Evolutionary conservation across 2,797 vertebrate species (phyloP), one percentile per base, ranked within the genome.

Genomic region (Microctenopoma steveboyesi): DNA sequence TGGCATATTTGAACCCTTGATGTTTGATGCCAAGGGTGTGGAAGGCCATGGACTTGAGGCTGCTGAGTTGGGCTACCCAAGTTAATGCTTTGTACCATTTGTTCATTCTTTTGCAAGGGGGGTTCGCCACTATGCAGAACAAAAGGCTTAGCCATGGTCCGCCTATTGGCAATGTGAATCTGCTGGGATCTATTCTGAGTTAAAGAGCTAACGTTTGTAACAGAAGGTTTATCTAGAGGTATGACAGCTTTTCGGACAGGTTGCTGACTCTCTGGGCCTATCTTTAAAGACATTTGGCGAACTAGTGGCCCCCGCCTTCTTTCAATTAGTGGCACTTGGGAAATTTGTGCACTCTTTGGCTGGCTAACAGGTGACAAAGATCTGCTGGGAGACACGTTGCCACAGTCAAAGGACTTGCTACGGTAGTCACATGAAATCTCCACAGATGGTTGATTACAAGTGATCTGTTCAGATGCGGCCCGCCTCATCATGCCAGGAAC

Each of bases 351-450:
- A 53, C 72, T 79, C 78, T 95, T 94, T 0, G 91, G 91, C 81
- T 93, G 74, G 45, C 95, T 94, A 50, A 86, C 22, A 4, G 93
- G 93, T 0, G 95, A 92, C 28, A 85, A 53, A 45, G 91, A 90
- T 79, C 93, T 94, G 30, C 94, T 89, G 0, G 93, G 93, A 71
- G 95, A 94, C 55, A 96, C 83, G 55, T 91, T 96, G 77, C 96
- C 96, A 76, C 93, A 98, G 85, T 99, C 97, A 0, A 99, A 99
- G 1, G 97, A 99, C 76, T 98, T 99, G 91, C 98, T 99, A 84
- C 97, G 95, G 72, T 96, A 95, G 64, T 98, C 97, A 55, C 92
- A 93, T 40, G 89, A 92, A 68, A 97, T 92, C 74, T 98, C 98
- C 89, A 98, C 94, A 0, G 96, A 95, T 0, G 95, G 94, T 57